These are phyloP conservation scores for Scytalopus superciliaris DNA, from an alignment of 2,113 vertebrate species.

Conservation along the genomic window DNA sequence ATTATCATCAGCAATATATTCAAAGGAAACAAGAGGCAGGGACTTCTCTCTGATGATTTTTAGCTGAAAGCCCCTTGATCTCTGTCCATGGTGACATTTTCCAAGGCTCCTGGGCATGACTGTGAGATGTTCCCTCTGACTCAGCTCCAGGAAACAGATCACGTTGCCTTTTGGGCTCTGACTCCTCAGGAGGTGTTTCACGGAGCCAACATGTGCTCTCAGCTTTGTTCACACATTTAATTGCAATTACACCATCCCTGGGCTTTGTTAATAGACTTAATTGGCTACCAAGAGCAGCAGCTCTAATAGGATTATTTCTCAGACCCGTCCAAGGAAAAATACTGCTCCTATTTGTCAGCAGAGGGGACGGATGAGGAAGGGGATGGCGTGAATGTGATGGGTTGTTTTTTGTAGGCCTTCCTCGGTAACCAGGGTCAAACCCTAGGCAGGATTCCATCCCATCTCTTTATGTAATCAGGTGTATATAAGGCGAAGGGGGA, in stretches of 20 bases:
- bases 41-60: not conserved
- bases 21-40: not conserved
- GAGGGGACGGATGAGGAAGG: not conserved
- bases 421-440: no score
- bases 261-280: constrained; percentile 19
- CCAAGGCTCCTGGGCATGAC: not conserved
- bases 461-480: no score
- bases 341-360: not conserved
- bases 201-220: not conserved
- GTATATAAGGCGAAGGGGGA: no score
- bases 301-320: not conserved
- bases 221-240: constrained; percentile 13
- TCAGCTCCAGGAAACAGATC: not conserved
- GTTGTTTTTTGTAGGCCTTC: no score
- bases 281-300: not conserved
- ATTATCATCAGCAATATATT: not conserved
- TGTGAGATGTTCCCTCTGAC: not conserved
- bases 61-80: not conserved
- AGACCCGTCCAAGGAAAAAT: not conserved
- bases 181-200: not conserved
- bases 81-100: not conserved
- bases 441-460: no score
- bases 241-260: not conserved
- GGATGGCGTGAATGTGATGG: not conserved
- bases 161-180: not conserved